Evolutionary conservation across 35 echinoderm and acorn worm genomes (phyloP).

Genomic region (Nesometra sesokonis): DNA sequence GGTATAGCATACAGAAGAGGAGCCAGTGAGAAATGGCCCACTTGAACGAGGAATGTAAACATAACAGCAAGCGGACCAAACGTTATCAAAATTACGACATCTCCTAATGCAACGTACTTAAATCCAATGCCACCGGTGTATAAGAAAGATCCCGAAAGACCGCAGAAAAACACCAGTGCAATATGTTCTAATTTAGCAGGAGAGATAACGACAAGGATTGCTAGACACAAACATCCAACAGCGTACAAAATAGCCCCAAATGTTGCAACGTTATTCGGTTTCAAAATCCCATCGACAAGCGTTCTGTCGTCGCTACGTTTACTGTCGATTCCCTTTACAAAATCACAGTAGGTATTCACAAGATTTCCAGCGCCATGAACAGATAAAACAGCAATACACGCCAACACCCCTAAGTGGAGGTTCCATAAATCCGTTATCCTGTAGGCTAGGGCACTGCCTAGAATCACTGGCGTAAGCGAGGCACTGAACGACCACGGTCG

Average conservation of each 20-base stretch:
- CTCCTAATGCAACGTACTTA: constrained; percentile 78
- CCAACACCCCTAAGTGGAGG: constrained; percentile 26
- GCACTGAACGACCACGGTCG: constrained; percentile 92
- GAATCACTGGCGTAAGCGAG: constrained; percentile 52
- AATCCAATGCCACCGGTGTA: constrained; percentile 95
- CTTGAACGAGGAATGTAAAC: constrained; percentile 75
- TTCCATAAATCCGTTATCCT: constrained; percentile 39
- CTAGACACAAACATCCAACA: constrained; percentile 61
- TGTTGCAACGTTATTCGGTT: constrained; percentile 59
- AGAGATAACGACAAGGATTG: constrained; percentile 20
- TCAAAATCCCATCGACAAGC: constrained; percentile 58
- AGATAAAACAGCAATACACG: constrained; percentile 56
- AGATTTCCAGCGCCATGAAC: constrained; percentile 94
- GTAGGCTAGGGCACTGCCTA: constrained; percentile 74
- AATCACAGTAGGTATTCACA: constrained; percentile 96
- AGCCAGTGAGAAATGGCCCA: constrained; percentile 29
- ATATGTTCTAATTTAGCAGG: constrained; percentile 92
- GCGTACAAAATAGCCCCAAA: constrained; percentile 72
- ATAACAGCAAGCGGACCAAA: constrained; percentile 95
- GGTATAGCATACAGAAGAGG: constrained; percentile 85
- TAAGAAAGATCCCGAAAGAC: constrained; percentile 74
- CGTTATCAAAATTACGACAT: constrained; percentile 66
- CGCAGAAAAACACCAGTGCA: constrained; percentile 84
- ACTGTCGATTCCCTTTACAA: constrained; percentile 77
- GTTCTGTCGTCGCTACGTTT: constrained; percentile 95